Percentiles rank a stretch among this genome's conserved stretches.
Evolutionary conservation across 2,113 vertebrate species (phyloP).

Genomic region (Tricholaema leucomelas): DNA sequence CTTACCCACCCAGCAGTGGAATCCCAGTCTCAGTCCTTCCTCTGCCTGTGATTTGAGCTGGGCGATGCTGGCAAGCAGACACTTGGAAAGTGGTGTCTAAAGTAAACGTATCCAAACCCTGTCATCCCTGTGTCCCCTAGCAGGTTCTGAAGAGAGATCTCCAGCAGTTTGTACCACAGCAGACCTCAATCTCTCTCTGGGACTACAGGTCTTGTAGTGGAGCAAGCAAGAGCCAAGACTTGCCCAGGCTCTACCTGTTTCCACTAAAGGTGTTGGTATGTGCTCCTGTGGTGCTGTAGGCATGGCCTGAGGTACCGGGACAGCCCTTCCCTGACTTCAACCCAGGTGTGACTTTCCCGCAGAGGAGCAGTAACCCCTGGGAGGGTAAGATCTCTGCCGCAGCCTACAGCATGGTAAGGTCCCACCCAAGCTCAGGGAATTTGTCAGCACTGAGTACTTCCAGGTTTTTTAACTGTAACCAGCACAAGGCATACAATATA

Average conservation of each 20-base stretch:
- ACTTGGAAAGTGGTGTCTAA: background rate
- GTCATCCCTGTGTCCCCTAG: background rate
- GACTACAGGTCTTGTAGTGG: background rate
- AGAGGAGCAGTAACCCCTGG: rapidly evolving
- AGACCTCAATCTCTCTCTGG: background rate
- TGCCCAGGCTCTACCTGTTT: background rate
- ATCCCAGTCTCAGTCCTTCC: background rate
- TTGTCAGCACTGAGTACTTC: rapidly evolving
- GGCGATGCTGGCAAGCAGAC: background rate
- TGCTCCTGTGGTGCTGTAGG: background rate
- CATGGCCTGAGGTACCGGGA: background rate
- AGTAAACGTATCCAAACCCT: rapidly evolving
- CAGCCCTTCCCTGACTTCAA: rapidly evolving
- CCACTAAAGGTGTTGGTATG: background rate
- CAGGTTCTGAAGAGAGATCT: background rate
- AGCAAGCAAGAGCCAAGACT: rapidly evolving
- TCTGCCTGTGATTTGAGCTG: background rate
- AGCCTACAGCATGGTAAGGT: background rate
- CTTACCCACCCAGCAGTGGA: background rate
- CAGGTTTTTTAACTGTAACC: background rate
- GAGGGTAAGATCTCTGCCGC: background rate
- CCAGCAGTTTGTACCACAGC: background rate
- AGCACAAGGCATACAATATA: background rate
- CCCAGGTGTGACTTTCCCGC: background rate
- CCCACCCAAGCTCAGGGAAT: rapidly evolving